These are phyloP conservation scores for Drosophila rellima DNA, from an alignment of 2,888 invertebrate genomes.

Conservation along the genomic window DNA sequence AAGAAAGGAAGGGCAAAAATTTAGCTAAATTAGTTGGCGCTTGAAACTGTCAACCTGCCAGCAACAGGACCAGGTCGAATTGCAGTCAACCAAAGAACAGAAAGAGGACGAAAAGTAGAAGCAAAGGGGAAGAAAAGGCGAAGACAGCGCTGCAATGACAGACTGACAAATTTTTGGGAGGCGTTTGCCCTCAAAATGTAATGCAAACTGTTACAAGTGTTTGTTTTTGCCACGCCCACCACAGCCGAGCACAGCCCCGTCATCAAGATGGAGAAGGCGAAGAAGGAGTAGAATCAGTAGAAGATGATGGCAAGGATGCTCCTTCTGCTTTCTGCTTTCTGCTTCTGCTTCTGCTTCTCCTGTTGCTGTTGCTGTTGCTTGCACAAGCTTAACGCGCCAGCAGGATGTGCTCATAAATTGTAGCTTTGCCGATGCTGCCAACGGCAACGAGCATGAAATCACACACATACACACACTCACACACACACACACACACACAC, in stretches of 20 bases:
- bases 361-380: constrained; percentile 51
- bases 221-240: constrained; percentile 60
- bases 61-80: constrained; percentile 38
- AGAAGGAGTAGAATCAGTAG: too few species aligned
- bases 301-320: constrained; percentile 5
- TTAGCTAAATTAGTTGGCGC: constrained; percentile 53
- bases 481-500: too few species aligned
- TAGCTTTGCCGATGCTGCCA: constrained; percentile 56
- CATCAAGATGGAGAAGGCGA: background rate
- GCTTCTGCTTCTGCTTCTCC: background rate
- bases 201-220: constrained; percentile 75
- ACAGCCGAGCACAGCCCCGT: background rate
- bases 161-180: constrained; percentile 27
- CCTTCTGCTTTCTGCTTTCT: background rate
- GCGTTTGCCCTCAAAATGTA: constrained; percentile 53
- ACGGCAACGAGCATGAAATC: constrained; percentile 78
- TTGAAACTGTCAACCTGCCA: constrained; percentile 59
- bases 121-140: constrained; percentile 37
- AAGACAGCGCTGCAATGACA: constrained; percentile 39
- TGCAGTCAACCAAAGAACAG: constrained; percentile 32
- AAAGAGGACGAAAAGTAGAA: constrained; percentile 8
- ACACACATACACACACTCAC: constrained; percentile 55
- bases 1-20: constrained; percentile 41
- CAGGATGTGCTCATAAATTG: constrained; percentile 77
- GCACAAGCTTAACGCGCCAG: constrained; percentile 61